A percentile compares a stretch with the other conserved stretches of the same genome.
Conservation (phyloP, 2,797 vertebrate species). For the Manis crassicaudata region DNA sequence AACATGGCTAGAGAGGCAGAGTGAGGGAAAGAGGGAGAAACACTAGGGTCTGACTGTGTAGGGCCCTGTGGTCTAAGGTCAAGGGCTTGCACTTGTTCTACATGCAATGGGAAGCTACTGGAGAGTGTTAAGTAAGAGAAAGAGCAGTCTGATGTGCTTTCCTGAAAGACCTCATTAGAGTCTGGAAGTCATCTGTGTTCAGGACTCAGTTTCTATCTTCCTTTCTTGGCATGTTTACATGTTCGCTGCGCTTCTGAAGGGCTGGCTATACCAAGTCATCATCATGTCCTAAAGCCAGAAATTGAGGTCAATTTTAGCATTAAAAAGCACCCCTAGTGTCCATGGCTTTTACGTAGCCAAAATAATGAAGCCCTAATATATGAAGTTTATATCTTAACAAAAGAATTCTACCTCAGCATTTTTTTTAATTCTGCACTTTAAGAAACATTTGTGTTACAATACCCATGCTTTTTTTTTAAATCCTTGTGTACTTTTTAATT, state of each 20-base stretch:
- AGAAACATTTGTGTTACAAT: background rate
- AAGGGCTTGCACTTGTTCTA: background rate
- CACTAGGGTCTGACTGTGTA: fast-evolving
- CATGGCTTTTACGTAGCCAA: background rate
- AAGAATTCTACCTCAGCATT: background rate
- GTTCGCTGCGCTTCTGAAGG: background rate
- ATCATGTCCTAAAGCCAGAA: background rate
- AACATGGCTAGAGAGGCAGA: fast-evolving
- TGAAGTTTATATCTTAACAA: too few species aligned
- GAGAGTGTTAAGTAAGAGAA: background rate
- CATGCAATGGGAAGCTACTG: background rate
- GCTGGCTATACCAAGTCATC: background rate
- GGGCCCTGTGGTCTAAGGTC: too few species aligned
- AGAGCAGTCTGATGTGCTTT: background rate
- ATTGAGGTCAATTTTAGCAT: background rate
- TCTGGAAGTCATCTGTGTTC: too few species aligned
- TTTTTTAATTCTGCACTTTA: background rate
- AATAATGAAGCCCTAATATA: background rate
- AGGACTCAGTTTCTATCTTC: background rate
- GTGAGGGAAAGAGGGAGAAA: background rate
- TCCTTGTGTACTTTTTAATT: slow-evolving; percentile 40
- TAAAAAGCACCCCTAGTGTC: background rate
- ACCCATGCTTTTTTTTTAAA: background rate
- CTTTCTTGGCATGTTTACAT: background rate
- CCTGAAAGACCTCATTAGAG: background rate